A percentile compares a stretch with the other conserved stretches of the same genome.
Conservation (phyloP, 2,113 vertebrate genomes). For the Bothrops jararaca region DNA sequence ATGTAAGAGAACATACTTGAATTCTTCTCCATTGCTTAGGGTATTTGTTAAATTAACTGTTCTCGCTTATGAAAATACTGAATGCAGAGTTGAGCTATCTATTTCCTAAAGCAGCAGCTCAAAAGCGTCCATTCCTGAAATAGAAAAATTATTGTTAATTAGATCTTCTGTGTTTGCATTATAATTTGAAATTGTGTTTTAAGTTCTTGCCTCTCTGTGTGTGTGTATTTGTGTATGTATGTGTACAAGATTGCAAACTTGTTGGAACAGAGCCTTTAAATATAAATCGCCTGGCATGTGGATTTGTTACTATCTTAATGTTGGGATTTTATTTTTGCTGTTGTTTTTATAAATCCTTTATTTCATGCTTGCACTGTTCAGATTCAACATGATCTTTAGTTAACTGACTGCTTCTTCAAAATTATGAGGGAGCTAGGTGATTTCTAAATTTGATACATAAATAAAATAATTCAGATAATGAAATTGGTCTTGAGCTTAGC, state of each 20-base stretch:
- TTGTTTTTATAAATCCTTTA: not conserved
- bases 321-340: not conserved
- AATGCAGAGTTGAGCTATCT: not conserved
- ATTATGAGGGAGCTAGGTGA: not conserved
- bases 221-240: not conserved
- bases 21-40: not conserved
- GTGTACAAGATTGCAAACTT: not conserved
- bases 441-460: not conserved
- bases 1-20: not conserved
- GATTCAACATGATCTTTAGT: not conserved
- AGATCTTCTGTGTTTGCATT: not conserved
- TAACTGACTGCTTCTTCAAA: not conserved
- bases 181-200: not conserved
- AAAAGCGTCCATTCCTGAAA: not conserved
- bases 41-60: not conserved
- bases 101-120: not conserved
- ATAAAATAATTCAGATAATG: not conserved
- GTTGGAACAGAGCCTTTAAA: not conserved
- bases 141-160: not conserved
- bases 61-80: not conserved
- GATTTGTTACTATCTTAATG: not conserved
- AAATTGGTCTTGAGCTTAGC: constrained; percentile 5
- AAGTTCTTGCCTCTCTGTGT: not conserved
- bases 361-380: not conserved
- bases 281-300: not conserved